These are phyloP conservation scores for Eumaeus atala DNA, from an alignment of 1,140 invertebrate species.

Conservation along the genomic window DNA sequence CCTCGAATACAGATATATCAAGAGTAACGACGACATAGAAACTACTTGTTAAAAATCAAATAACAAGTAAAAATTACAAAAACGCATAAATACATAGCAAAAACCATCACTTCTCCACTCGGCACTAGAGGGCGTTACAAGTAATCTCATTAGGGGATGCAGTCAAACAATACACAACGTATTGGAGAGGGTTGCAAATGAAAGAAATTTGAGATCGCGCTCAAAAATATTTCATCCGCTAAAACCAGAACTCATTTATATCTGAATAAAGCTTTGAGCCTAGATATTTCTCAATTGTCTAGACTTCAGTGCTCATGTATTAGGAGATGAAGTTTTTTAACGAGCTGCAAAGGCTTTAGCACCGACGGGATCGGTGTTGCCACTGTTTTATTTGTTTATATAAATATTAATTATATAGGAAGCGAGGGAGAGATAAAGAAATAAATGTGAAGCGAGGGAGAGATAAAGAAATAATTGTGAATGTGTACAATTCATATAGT, in stretches of 20 bases:
- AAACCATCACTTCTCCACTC: slow-evolving; percentile 27
- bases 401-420: too few relatives aligned
- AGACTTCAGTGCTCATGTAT: background rate
- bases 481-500: too few relatives aligned
- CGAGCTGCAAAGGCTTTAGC: slow-evolving; percentile 4
- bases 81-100: too few relatives aligned
- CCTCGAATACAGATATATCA: too few relatives aligned
- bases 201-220: slow-evolving; percentile 12
- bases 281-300: slow-evolving; percentile 8
- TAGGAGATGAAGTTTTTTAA: slow-evolving; percentile 7
- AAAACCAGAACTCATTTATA: slow-evolving; percentile 13
- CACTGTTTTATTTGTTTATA: too few relatives aligned
- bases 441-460: too few relatives aligned
- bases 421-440: too few relatives aligned
- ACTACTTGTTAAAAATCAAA: background rate
- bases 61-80: background rate
- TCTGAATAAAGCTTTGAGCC: slow-evolving; percentile 7
- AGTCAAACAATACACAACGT: slow-evolving; percentile 19
- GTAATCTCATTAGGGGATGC: slow-evolving; percentile 28
- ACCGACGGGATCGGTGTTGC: background rate
- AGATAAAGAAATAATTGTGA: too few relatives aligned
- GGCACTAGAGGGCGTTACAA: slow-evolving; percentile 24
- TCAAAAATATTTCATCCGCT: slow-evolving; percentile 15
- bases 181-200: slow-evolving; percentile 10
- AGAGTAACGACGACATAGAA: background rate